Evolutionary conservation across 2,113 vertebrate genomes (phyloP), one percentile per base, ranked within the genome.

Genomic region (Axis porcinus): DNA sequence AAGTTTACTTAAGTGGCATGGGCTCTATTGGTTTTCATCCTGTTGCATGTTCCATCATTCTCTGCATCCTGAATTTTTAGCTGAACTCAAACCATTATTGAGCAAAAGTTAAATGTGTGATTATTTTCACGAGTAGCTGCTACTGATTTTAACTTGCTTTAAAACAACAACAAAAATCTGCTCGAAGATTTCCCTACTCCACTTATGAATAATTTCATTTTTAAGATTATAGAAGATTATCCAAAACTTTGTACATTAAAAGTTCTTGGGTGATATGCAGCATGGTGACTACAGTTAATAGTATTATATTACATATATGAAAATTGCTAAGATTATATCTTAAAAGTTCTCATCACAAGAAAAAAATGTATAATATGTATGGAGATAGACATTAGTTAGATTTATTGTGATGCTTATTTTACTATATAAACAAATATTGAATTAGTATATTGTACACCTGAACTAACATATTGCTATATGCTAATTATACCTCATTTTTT

Each of bases 211-310:
- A 86, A 94, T 91, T 93, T 83, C 5, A 78, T 70, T 90, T 91
- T 88, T 82, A 87, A 58, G 25, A 11, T 95, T 91, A 58, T 36
- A 89, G 86, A 96, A 13, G 4, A 36, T 91, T 96, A 64, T 60
- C 81, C 33, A 21, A 95, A 27, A 19, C 89, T 97, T 95, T 97
- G 25, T 54, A 52, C n/a, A 43, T 74, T 83, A 58, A 55, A 94
- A 70, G 10, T 60, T 76, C 67, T 87, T 83, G 89, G 52, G 28
- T 45, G 45, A 64, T 21, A 12, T 21, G 40, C 21, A 54, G n/a
- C n/a, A 62, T 78, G 45, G 45, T 45, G 33, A 85, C n/a, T 79
- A 79, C 8, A 91, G 36, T 36, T 86, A 86, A 28, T 79, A 91
- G 62, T 54, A 85, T 9, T 54, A 17, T 16, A 54, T 30, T 86